Conservation (phyloP, 1,140 invertebrate genomes). For the Bombyx mandarina region DNA sequence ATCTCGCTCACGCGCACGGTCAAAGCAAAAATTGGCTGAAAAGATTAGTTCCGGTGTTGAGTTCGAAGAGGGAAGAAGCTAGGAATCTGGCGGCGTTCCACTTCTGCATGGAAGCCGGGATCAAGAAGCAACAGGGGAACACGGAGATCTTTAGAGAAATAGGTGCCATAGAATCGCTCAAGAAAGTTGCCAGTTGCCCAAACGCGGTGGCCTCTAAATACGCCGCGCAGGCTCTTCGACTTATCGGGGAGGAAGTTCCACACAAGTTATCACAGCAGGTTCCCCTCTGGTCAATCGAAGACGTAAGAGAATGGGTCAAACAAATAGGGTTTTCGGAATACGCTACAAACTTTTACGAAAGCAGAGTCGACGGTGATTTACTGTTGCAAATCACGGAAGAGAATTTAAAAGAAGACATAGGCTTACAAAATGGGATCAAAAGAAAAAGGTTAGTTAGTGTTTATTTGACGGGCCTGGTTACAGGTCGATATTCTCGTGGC, state of each 20-base stretch:
- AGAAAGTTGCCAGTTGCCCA: constrained; percentile 97
- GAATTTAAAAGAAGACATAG: constrained; percentile 93
- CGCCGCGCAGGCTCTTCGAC: constrained; percentile 93
- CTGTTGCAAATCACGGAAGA: constrained; percentile 93
- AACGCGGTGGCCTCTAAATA: constrained; percentile 98
- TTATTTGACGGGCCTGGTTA: constrained; percentile 3
- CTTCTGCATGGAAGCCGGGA: constrained; percentile 99
- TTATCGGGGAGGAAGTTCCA: constrained; percentile 97
- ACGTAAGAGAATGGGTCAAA: constrained; percentile 98
- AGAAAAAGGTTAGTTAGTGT: constrained; percentile 77
- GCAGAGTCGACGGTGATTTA: constrained; percentile 97
- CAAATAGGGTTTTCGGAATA: constrained; percentile 95
- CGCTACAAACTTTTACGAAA: constrained; percentile 87
- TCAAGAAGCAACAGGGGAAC: constrained; percentile 96
- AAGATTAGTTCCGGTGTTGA: constrained; percentile 93
- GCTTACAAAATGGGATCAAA: constrained; percentile 93
- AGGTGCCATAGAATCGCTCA: constrained; percentile 94
- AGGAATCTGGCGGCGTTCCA: constrained; percentile 98
- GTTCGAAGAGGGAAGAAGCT: constrained; percentile 95
- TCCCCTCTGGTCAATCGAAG: constrained; percentile 96
- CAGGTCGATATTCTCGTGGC: neutral
- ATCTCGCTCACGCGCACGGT: constrained; percentile 93
- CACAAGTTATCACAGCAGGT: constrained; percentile 98
- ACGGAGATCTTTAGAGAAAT: constrained; percentile 96
- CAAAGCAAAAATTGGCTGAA: constrained; percentile 97